These are phyloP conservation scores for Nothocercus julius DNA, from an alignment of 2,113 vertebrate species.

Conservation along the genomic window DNA sequence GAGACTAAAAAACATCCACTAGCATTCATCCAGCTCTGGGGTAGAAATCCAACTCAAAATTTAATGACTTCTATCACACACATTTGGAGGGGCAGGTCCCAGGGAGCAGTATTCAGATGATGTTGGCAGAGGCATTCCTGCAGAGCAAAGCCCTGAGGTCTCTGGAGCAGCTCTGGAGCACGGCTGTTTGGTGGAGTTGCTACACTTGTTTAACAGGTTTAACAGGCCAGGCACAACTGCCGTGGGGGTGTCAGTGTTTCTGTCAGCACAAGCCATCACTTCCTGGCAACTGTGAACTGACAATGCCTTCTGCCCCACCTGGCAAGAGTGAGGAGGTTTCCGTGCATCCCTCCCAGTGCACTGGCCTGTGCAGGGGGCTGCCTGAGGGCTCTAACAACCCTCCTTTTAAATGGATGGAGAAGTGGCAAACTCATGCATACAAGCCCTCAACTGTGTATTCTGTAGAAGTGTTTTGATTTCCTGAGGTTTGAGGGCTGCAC, in stretches of 20 bases:
- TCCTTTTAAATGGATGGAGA: not conserved
- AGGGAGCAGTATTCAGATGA: not conserved
- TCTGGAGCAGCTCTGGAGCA: not conserved
- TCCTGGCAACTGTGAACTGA: not conserved
- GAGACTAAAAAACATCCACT: not conserved
- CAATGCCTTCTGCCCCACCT: not conserved
- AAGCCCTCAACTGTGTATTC: not conserved
- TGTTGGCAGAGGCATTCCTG: not conserved
- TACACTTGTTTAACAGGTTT: not conserved
- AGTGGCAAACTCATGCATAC: not conserved
- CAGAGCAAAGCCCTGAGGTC: not conserved
- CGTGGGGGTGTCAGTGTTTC: not conserved
- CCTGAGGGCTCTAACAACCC: not conserved
- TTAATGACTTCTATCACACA: accelerated
- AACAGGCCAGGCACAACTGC: not conserved
- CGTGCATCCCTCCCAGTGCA: not conserved
- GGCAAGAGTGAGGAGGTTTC: not conserved
- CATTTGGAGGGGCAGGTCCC: not conserved
- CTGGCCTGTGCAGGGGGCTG: accelerated
- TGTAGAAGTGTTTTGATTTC: not conserved
- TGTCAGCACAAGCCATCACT: not conserved
- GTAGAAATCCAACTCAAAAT: not conserved
- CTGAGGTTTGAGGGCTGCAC: not conserved
- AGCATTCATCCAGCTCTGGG: not conserved
- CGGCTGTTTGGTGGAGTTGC: not conserved